Evolutionary conservation across 2,113 vertebrate species (phyloP), one percentile per base, ranked within the genome.

Genomic region (Paradisaea rubra): DNA sequence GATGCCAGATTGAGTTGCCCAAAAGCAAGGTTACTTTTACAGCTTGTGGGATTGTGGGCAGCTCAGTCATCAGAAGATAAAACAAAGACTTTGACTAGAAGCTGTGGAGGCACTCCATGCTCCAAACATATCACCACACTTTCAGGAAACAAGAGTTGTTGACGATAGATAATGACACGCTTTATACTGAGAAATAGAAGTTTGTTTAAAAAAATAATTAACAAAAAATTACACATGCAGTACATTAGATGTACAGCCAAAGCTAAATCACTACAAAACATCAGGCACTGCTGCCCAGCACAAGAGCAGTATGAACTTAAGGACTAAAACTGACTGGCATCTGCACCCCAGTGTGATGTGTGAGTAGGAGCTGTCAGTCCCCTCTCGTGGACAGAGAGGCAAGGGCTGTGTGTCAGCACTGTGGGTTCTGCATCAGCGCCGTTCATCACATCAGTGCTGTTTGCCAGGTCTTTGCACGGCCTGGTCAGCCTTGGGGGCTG

Each of bases 1-100:
- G 66, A 42, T 91, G 64, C 49, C 41, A 83, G 71, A 92, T 22
- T 24, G 50, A 64, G 18, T 33, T 92, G 44, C 81, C 41, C 56
- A 59, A 84, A 60, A 95, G 45, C 53, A 95, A 93, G 31, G 28
- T 64, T 93, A 76, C 50, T 90, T 91, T 88, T 90, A 95, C 66
- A 86, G 35, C 44, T 78, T 61, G 30, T 27, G 68, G 71, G 63
- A 42, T 57, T 63, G 66, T 9, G 1, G 19, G 28, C 1, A 0
- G 64, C 41, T 93, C 81, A 91, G 64, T 44, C 72, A n/a, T 35
- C 69, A 71, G 54, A 85, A 94, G 66, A 93, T 69, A 89, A 93
- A 88, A 50, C 18, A 60, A 82, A 84, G 70, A 65, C 25, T 93
- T 89, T 76, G 63, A 74, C 42, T 63, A 86, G 47, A 42, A 73